A percentile compares a stretch with the other conserved stretches of the same genome.
These are phyloP conservation scores for Camponotus fellah DNA, from an alignment of 2,888 invertebrate species.

Conservation along the genomic window DNA sequence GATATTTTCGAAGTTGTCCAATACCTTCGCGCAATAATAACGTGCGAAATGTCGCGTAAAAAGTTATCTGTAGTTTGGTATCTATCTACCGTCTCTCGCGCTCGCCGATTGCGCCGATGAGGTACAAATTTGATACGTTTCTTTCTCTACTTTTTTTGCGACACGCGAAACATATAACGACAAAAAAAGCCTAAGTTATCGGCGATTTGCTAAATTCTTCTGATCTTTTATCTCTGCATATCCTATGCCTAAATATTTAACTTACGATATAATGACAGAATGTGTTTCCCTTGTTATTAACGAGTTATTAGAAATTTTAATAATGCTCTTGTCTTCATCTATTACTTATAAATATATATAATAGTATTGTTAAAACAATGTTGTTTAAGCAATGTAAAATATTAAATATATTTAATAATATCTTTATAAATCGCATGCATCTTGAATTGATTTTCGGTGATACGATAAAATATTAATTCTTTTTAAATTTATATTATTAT, in stretches of 20 bases:
- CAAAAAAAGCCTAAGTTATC: background rate
- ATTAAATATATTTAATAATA: background rate
- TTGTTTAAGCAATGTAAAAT: background rate
- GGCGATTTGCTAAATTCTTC: background rate
- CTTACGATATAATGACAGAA: background rate
- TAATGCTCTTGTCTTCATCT: background rate
- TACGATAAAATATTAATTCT: background rate
- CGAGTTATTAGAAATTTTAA: background rate
- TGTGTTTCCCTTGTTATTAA: background rate
- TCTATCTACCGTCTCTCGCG: conserved; percentile 9
- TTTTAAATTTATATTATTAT: background rate
- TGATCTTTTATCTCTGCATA: background rate
- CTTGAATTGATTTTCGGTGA: background rate
- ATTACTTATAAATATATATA: background rate
- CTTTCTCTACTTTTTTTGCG: background rate
- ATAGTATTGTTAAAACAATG: background rate
- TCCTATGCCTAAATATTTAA: background rate
- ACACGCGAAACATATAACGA: background rate
- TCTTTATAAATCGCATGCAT: background rate
- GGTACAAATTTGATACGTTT: conserved; percentile 31
- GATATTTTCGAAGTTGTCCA: conserved; percentile 48
- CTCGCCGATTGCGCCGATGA: background rate
- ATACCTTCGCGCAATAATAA: conserved; percentile 20
- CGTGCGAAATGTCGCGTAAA: conserved; percentile 18
- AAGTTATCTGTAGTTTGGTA: conserved; percentile 31